Evolutionary conservation across 2,113 vertebrate species (phyloP).

Genomic region (Pachypanchax playfairii): DNA sequence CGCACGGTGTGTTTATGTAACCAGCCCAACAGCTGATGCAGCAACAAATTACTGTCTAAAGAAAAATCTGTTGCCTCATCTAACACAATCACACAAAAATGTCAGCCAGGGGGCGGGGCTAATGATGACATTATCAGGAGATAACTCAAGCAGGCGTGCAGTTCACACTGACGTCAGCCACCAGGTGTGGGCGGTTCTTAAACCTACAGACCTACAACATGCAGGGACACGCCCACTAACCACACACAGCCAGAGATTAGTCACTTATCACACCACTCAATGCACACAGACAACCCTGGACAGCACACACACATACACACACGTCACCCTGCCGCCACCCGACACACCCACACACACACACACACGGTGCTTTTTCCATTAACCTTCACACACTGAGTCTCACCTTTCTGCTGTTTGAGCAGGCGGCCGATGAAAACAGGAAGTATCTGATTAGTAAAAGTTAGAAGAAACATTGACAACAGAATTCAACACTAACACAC

Average conservation of each 20-base stretch:
- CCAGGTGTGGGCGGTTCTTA: slow-evolving; percentile 1
- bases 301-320: slow-evolving; percentile 4
- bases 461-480: slow-evolving; percentile 10
- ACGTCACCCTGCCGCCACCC: not conserved
- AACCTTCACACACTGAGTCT: slow-evolving; percentile 47
- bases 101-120: slow-evolving; percentile 1
- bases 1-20: not conserved
- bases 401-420: slow-evolving; percentile 68
- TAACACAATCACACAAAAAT: not conserved
- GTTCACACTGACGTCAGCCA: not conserved
- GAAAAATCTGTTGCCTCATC: not conserved
- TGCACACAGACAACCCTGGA: too few relatives aligned
- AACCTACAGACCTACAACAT: slow-evolving; percentile 28
- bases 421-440: slow-evolving; percentile 35
- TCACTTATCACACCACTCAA: slow-evolving; percentile 16
- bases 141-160: not conserved
- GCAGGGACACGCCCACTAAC: slow-evolving; percentile 45
- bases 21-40: not conserved
- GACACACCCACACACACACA: slow-evolving; percentile 4
- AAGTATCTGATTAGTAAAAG: slow-evolving; percentile 41
- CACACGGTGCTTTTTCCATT: slow-evolving; percentile 40
- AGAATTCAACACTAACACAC: not conserved
- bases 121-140: not conserved
- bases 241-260: slow-evolving; percentile 23
- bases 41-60: not conserved